Evolutionary conservation across 2,888 invertebrate genomes (phyloP), one percentile per base, ranked within the genome.

Genomic region (Ditylenchus weischeri): DNA sequence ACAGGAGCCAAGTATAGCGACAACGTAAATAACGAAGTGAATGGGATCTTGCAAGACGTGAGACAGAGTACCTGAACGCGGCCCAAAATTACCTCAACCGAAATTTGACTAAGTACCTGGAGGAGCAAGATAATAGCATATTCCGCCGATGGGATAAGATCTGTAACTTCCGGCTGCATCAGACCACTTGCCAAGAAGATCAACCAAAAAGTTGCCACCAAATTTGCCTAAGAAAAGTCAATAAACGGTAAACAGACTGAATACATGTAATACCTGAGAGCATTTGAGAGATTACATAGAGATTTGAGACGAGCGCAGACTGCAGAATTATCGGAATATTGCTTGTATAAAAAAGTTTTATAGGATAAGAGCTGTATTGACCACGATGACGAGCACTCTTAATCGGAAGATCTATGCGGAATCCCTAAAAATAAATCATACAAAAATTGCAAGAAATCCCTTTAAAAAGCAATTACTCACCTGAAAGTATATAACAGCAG

Each of bases 281-380:
- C 96, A 98, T 98, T 88, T 91, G 93, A 64, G 98, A 98, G 80
- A 98, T 98, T 75, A 99, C 94, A 84, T 98, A 98, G 78, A 99
- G 88, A 86, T 98, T 99, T 75, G 96, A 98, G 57, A 98, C 98
- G 23, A 98, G 88, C 8, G 98, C 98, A 57, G 94, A 94, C 85
- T 98, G 98, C 65, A 98, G 88, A 81, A 98, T 99, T 85, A 98
- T 98, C 72, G 98, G 98, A 81, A 99, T 99, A 87, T 99, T 98
- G 64, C 95, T 95, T 21, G 96, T 98, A 88, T 98, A 98, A 88
- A 98, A 98, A 63, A 98, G 87, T 85, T 98, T 98, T 87, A 99
- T 98, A 35, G 98, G 98, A 85, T 99, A 98, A 77, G 93, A 94
- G 79, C 93, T 94, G 88, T 95, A 93, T 86, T 98, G 98, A 75